Conservation (phyloP, 2,113 vertebrate species). For the Oxygymnocypris stewartii region DNA sequence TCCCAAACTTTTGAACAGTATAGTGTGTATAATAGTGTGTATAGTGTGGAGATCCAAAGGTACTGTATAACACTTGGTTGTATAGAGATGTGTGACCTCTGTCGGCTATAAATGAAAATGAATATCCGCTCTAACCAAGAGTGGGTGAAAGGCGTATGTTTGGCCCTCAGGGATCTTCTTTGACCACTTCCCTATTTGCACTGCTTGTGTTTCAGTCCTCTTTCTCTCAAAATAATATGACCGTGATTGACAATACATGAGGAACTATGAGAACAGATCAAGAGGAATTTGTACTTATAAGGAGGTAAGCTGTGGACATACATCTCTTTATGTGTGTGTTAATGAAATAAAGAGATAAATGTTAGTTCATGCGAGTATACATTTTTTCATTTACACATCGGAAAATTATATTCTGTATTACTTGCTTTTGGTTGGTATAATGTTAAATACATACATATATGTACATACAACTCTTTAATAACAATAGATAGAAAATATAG, state of each 20-base stretch:
- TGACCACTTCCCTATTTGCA: background rate
- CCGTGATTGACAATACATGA: background rate
- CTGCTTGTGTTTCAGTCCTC: background rate
- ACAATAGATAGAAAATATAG: too few relatives aligned
- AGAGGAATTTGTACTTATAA: background rate
- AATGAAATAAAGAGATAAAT: background rate
- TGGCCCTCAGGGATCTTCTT: slow-evolving; percentile 12
- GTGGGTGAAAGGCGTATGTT: background rate
- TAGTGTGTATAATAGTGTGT: background rate
- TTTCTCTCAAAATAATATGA: too few relatives aligned
- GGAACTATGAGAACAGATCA: slow-evolving; percentile 9
- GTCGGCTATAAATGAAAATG: background rate
- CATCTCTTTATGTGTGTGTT: background rate
- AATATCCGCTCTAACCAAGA: background rate
- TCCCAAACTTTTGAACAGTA: background rate
- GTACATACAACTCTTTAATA: background rate
- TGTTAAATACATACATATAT: background rate
- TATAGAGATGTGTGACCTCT: background rate
- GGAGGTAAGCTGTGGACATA: background rate
- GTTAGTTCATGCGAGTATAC: too few relatives aligned
- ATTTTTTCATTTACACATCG: too few relatives aligned
- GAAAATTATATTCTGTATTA: background rate
- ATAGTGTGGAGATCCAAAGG: background rate
- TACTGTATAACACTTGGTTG: background rate
- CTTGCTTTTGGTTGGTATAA: background rate